Conservation (phyloP, 2,797 vertebrate genomes). For the Dermochelys coriacea region DNA sequence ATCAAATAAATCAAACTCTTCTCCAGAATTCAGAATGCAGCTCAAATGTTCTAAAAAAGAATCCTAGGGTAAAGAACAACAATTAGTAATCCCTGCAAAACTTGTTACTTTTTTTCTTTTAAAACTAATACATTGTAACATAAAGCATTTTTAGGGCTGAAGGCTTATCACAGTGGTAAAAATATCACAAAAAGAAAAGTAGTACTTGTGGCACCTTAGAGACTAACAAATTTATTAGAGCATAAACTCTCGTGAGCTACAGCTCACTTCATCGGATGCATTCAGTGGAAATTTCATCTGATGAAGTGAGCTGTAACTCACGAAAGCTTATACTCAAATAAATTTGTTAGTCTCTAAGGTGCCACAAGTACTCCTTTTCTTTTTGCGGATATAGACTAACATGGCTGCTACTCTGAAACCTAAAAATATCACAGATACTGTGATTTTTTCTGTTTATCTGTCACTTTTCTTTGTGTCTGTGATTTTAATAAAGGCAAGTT, state of each 20-base stretch:
- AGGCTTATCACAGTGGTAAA: neutral
- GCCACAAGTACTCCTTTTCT: no score
- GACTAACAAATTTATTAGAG: no score
- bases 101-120: neutral
- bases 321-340: no score
- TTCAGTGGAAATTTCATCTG: no score
- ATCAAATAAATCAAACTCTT: conserved; percentile 70
- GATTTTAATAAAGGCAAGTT: neutral
- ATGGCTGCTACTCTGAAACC: no score
- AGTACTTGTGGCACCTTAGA: no score
- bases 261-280: no score
- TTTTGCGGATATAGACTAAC: no score
- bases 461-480: neutral
- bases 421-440: neutral
- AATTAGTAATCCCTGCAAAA: neutral
- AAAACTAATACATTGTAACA: neutral
- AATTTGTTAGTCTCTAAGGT: no score
- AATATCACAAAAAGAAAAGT: no score
- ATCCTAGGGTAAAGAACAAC: conserved; percentile 53
- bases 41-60: conserved; percentile 73
- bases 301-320: no score
- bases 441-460: neutral
- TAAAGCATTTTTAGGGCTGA: neutral
- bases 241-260: no score
- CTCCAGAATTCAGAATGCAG: conserved; percentile 65